phyloP scores from a whole-genome alignment of 2,797 vertebrate genomes.

The Aythya fuligula region DNA sequence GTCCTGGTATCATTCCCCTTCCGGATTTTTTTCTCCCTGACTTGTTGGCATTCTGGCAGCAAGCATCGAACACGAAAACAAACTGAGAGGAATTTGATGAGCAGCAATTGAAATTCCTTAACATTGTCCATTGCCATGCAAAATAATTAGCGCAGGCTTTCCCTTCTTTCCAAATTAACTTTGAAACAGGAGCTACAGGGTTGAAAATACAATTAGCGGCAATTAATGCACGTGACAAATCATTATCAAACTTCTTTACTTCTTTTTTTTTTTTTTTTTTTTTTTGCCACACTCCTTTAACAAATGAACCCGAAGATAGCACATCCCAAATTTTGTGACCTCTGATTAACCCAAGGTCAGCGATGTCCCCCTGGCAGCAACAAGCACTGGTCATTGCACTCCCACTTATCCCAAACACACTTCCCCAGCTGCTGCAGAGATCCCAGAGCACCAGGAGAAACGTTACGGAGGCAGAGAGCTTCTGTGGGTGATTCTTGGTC shows the following conservation, averaged over 20 bases:
- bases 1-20: slow-evolving; percentile 2
- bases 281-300: slow-evolving; percentile 57
- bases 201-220: slow-evolving; percentile 55
- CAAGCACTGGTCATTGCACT: slow-evolving; percentile 65
- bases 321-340: slow-evolving; percentile 60
- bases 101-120: slow-evolving; percentile 49
- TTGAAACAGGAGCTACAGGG: slow-evolving; percentile 54
- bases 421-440: neutral
- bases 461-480: neutral
- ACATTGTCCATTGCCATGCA: slow-evolving; percentile 46
- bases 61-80: slow-evolving; percentile 51
- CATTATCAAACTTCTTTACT: slow-evolving; percentile 42
- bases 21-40: slow-evolving; percentile 28
- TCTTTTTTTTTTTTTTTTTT: slow-evolving; percentile 23
- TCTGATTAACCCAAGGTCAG: slow-evolving; percentile 60
- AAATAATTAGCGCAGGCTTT: slow-evolving; percentile 63
- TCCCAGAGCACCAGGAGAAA: neutral
- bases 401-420: slow-evolving; percentile 66
- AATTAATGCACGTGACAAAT: slow-evolving; percentile 71
- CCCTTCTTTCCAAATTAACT: slow-evolving; percentile 66
- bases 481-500: neutral
- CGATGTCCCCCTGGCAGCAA: slow-evolving; percentile 60
- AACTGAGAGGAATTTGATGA: slow-evolving; percentile 43
- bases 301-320: neutral
- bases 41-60: slow-evolving; percentile 49